phyloP scores from a whole-genome alignment of 2,888 invertebrate species.

The Deilephila porcellus region DNA sequence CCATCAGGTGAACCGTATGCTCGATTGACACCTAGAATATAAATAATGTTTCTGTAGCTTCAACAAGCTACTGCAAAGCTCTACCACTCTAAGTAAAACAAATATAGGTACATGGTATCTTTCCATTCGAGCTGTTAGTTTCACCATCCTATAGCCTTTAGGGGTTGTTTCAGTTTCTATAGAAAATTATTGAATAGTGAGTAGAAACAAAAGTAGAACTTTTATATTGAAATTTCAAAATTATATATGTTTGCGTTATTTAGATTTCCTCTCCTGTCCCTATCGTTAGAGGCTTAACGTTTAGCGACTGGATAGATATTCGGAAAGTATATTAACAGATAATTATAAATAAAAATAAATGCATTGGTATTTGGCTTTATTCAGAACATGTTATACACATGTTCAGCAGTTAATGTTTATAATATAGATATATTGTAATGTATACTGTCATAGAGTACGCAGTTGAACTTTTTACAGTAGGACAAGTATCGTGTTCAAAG shows the following conservation, averaged over 20 bases:
- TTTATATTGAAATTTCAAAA: background rate
- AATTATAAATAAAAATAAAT: conserved; percentile 80
- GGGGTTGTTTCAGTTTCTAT: background rate
- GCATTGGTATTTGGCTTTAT: conserved; percentile 86
- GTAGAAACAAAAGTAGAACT: background rate
- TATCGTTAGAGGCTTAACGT: conserved; percentile 39
- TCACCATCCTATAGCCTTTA: background rate
- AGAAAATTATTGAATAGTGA: background rate
- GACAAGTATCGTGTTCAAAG: conserved; percentile 76
- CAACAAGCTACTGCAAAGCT: too few species aligned
- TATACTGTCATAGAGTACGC: conserved; percentile 72
- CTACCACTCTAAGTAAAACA: too few species aligned
- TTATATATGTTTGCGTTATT: background rate
- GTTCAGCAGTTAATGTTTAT: conserved; percentile 81
- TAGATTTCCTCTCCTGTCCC: conserved; percentile 8
- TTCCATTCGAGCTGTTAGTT: background rate
- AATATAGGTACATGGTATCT: too few species aligned
- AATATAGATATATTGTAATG: conserved; percentile 61
- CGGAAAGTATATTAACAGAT: conserved; percentile 55
- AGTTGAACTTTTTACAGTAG: conserved; percentile 66
- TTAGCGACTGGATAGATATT: conserved; percentile 44
- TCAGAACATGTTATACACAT: conserved; percentile 76
- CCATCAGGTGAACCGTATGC: too few species aligned
- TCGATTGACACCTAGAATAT: too few species aligned
- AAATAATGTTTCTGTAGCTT: too few species aligned